Evolutionary conservation across 2,113 vertebrate genomes (phyloP), one percentile per base, ranked within the genome.

Genomic region (Scomber colias): DNA sequence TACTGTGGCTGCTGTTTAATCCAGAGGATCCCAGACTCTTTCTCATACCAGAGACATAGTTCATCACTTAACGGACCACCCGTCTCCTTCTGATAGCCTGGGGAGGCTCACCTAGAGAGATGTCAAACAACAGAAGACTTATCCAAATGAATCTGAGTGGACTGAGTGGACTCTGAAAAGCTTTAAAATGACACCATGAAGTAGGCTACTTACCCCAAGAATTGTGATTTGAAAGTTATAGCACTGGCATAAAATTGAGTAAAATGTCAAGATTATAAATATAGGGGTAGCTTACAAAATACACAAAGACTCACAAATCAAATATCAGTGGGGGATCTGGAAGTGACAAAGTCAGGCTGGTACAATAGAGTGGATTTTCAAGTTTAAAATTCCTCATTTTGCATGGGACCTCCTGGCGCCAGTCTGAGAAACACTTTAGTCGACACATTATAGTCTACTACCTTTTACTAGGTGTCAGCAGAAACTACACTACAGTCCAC

Each of bases 391-490:
- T 40, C 53, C 15, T 27, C 11, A 21, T 71, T 59, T 19, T 17
- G 3, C 4, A 6, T 19, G 45, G 62, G 59, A 44, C 40, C 40
- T 19, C 40, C 40, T 16, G 71, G 57, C 35, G 62, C 70, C 85
- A 40, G 35, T 40, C 35, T 40, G 35, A 40, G 35, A 40, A 40
- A 40, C 35, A 40, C 35, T 40, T 40, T 14, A 62, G 59, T 63
- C 54, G 44, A 78, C 57, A 60, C 40, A 19, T 50, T 60, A 4
- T 21, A 27, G 24, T 27, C 24, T 27, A 9, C 35, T 40, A 30
- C 50, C 21, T 69, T 83, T 83, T 2, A 60, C 82, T 49, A 15
- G 6, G 53, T 66, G 86, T 87, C 77, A 82, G 81, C 86, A 76
- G 46, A 61, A 85, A 76, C 50, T n/a, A 12, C 5, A 76, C 50